These are phyloP conservation scores for Motacilla tschutschensis DNA, from an alignment of 2,113 vertebrate species.

Conservation along the genomic window DNA sequence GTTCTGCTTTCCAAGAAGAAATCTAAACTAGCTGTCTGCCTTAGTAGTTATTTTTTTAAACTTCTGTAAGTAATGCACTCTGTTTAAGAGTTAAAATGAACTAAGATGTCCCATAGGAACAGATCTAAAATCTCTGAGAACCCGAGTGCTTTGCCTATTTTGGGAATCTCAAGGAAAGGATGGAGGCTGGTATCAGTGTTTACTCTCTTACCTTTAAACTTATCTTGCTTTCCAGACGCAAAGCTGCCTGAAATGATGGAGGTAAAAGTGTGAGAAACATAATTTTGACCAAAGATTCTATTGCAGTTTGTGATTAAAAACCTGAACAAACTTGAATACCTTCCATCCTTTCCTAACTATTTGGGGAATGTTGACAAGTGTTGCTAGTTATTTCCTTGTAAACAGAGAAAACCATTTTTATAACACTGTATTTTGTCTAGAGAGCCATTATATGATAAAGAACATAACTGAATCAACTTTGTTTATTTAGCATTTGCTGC, in stretches of 20 bases:
- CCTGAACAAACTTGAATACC: not conserved
- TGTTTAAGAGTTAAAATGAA: not conserved
- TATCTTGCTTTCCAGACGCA: accelerated
- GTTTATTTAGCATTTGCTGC: not conserved
- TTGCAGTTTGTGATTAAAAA: not conserved
- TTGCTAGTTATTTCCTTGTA: not conserved
- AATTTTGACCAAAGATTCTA: not conserved
- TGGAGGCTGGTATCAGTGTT: not conserved
- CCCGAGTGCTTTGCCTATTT: not conserved
- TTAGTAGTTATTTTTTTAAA: not conserved
- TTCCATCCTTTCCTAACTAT: not conserved
- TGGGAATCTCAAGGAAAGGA: not conserved
- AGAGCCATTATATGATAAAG: not conserved
- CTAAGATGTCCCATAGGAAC: not conserved
- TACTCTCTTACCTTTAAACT: not conserved
- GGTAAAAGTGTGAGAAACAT: not conserved
- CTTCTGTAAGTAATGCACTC: not conserved
- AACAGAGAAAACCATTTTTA: not conserved
- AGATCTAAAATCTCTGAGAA: not conserved
- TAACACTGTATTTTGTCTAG: not conserved
- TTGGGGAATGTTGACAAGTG: not conserved
- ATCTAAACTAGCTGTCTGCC: not conserved
- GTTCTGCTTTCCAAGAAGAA: not conserved
- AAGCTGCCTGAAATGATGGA: not conserved
- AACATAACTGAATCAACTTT: not conserved